These are phyloP conservation scores for Myxocyprinus asiaticus DNA, from an alignment of 2,113 vertebrate genomes.

Conservation along the genomic window DNA sequence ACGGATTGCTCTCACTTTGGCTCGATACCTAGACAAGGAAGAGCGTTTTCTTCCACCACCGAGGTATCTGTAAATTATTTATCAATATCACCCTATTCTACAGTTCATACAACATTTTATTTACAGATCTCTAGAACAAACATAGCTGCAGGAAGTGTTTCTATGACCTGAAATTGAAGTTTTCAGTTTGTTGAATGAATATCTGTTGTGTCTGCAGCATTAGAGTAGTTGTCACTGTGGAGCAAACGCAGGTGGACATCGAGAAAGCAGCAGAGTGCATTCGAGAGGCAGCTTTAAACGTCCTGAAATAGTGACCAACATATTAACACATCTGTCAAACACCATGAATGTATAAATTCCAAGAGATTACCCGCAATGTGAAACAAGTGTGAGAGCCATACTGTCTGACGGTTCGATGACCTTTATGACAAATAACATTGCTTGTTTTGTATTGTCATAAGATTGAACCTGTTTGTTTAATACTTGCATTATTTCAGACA, in stretches of 20 bases:
- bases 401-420: background rate
- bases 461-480: slow-evolving; percentile 10
- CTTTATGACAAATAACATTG: background rate
- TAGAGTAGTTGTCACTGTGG: slow-evolving; percentile 87
- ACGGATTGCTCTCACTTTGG: slow-evolving; percentile 86
- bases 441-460: background rate
- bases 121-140: background rate
- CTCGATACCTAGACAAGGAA: slow-evolving; percentile 92
- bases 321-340: background rate
- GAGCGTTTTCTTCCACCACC: slow-evolving; percentile 89
- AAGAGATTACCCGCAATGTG: background rate
- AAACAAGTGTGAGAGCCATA: background rate
- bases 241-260: slow-evolving; percentile 88
- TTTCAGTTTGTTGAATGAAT: background rate
- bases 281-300: slow-evolving; percentile 76
- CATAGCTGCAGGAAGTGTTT: background rate
- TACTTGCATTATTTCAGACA: slow-evolving; percentile 24
- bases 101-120: background rate
- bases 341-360: slow-evolving; percentile 12
- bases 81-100: background rate
- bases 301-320: slow-evolving; percentile 69
- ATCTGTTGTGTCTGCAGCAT: slow-evolving; percentile 75
- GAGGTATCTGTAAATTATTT: slow-evolving; percentile 76
- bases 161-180: background rate
- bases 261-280: slow-evolving; percentile 81